Conservation (phyloP, 2,113 vertebrate species). For the Motacilla alba region DNA sequence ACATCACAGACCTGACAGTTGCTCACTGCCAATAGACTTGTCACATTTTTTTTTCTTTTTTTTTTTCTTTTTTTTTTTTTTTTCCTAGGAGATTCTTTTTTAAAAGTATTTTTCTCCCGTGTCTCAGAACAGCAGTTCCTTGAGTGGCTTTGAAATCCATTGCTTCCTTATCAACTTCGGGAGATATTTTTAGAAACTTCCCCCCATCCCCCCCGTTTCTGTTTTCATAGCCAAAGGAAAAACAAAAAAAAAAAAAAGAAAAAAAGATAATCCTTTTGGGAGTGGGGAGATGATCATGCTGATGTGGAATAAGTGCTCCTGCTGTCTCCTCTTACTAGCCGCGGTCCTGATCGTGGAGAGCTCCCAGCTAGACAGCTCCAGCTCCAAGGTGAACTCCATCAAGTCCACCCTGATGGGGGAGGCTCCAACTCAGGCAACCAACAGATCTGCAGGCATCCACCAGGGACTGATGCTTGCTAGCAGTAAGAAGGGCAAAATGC, state of each 20-base stretch:
- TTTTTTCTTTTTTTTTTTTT: fast-evolving
- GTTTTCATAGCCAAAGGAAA: neutral
- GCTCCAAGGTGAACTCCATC: slow-evolving; percentile 92
- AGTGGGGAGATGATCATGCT: slow-evolving; percentile 74
- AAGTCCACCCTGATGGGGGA: slow-evolving; percentile 83
- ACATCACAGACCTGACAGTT: neutral
- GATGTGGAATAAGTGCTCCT: slow-evolving; percentile 80
- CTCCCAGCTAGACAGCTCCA: slow-evolving; percentile 80
- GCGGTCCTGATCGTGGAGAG: slow-evolving; percentile 83
- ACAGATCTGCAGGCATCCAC: slow-evolving; percentile 78
- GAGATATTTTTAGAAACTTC: neutral
- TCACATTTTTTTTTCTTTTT: neutral
- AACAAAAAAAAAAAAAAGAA: neutral
- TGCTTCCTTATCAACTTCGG: slow-evolving; percentile 1
- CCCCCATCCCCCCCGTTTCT: neutral
- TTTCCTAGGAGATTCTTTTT: neutral
- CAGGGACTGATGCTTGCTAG: slow-evolving; percentile 73
- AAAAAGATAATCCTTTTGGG: neutral
- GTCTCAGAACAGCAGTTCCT: neutral
- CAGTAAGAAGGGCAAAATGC: slow-evolving; percentile 86
- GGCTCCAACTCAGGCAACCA: slow-evolving; percentile 79
- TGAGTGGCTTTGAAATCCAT: slow-evolving; percentile 6
- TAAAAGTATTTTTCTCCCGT: neutral
- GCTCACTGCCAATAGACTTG: slow-evolving; percentile 8
- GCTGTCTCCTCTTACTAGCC: slow-evolving; percentile 83